Percentiles rank a stretch among this genome's conserved stretches.
These are phyloP conservation scores for Tangara arthus DNA, from an alignment of 2,797 vertebrate species.

Conservation along the genomic window DNA sequence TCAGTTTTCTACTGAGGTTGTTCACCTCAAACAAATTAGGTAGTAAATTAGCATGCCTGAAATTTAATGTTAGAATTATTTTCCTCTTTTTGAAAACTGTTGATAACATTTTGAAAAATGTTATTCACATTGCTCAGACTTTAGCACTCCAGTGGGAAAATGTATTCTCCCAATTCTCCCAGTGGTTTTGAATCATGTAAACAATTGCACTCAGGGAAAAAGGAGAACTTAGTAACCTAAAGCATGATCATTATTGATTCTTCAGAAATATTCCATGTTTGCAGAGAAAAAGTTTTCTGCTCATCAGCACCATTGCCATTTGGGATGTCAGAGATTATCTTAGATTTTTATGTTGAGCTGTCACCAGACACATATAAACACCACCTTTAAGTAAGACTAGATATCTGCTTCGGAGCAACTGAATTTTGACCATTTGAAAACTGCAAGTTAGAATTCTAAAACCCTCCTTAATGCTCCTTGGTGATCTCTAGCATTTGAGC, in stretches of 20 bases:
- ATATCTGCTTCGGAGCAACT: background rate
- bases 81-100: background rate
- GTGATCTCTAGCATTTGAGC: background rate
- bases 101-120: too few relatives aligned
- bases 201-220: background rate
- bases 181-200: background rate
- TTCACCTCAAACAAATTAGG: background rate
- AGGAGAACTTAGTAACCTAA: background rate
- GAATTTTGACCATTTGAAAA: background rate
- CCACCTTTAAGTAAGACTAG: background rate
- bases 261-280: background rate
- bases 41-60: background rate
- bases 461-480: background rate
- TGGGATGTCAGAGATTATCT: background rate
- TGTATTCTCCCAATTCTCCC: background rate
- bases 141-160: background rate
- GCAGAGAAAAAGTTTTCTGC: background rate
- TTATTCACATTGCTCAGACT: background rate
- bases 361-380: background rate
- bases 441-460: background rate
- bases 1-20: background rate
- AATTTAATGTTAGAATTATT: background rate
- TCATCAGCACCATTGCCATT: background rate
- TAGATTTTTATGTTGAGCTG: background rate
- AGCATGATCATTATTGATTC: background rate